Conservation (phyloP, 2,888 invertebrate genomes). For the Spilosoma lubricipeda region DNA sequence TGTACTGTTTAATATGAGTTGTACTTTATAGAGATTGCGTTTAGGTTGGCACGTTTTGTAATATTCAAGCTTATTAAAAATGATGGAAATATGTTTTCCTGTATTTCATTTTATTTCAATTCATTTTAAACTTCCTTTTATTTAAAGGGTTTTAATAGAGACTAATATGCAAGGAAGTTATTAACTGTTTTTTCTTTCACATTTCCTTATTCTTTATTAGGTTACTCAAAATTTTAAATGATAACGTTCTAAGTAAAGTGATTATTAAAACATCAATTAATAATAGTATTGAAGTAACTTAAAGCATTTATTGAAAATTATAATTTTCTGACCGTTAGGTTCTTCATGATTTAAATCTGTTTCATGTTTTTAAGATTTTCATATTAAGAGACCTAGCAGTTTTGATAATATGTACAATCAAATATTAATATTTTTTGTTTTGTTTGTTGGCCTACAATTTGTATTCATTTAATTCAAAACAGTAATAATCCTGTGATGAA, state of each 20-base stretch:
- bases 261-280: background rate
- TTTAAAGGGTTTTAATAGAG: background rate
- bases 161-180: too few relatives aligned
- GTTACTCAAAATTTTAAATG: background rate
- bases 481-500: too few relatives aligned
- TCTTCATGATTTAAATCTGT: slow-evolving; percentile 45
- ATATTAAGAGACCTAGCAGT: slow-evolving; percentile 51
- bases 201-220: background rate
- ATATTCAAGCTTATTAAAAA: background rate
- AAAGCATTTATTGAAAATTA: too few relatives aligned
- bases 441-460: too few relatives aligned
- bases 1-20: slow-evolving; percentile 25
- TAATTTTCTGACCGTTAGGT: too few relatives aligned
- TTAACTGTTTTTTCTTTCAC: background rate
- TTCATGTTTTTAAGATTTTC: slow-evolving; percentile 53
- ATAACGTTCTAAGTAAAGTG: background rate
- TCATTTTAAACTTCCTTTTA: background rate
- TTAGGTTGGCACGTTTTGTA: background rate
- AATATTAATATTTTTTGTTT: background rate
- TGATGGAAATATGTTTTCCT: background rate
- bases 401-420: slow-evolving; percentile 37
- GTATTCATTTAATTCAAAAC: too few relatives aligned
- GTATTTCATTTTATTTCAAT: background rate
- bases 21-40: background rate
- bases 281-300: slow-evolving; percentile 22